A percentile compares a stretch with the other conserved stretches of the same genome.
These are phyloP conservation scores for Atlantisia rogersi DNA, from an alignment of 2,113 vertebrate species.

Conservation along the genomic window DNA sequence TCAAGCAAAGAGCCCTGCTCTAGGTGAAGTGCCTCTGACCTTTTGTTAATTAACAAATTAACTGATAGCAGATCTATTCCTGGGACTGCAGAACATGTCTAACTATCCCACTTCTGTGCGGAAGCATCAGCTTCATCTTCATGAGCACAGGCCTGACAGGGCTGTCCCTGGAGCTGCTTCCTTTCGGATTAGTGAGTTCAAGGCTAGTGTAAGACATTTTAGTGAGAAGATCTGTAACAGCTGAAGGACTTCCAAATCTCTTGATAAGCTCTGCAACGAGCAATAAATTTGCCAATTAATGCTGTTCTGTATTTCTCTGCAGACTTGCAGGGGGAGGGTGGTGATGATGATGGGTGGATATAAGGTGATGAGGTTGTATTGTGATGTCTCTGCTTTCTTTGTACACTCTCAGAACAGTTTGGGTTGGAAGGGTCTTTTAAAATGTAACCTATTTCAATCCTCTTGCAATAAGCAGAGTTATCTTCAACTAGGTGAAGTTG, in stretches of 20 bases:
- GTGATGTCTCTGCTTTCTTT: not conserved
- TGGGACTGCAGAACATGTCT: not conserved
- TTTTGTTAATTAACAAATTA: not conserved
- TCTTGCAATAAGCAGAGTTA: not conserved
- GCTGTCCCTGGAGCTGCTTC: not conserved
- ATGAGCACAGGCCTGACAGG: not conserved
- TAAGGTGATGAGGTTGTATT: not conserved
- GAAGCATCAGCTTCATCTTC: not conserved
- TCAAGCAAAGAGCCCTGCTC: not conserved
- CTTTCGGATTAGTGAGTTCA: not conserved
- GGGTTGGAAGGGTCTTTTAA: not conserved
- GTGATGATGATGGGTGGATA: too few species aligned
- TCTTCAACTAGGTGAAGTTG: not conserved
- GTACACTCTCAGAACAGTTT: too few species aligned
- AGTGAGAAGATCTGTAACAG: not conserved
- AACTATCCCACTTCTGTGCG: not conserved
- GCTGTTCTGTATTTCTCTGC: not conserved
- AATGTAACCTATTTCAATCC: not conserved
- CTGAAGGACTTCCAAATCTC: not conserved
- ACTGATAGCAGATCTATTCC: not conserved
- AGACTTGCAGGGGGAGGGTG: not conserved
- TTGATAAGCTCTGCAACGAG: not conserved
- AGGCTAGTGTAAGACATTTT: not conserved
- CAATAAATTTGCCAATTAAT: not conserved
- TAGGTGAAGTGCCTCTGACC: not conserved